Evolutionary conservation across 2,113 vertebrate genomes (phyloP), one percentile per base, ranked within the genome.

Genomic region (Notarius lentiginosus): DNA sequence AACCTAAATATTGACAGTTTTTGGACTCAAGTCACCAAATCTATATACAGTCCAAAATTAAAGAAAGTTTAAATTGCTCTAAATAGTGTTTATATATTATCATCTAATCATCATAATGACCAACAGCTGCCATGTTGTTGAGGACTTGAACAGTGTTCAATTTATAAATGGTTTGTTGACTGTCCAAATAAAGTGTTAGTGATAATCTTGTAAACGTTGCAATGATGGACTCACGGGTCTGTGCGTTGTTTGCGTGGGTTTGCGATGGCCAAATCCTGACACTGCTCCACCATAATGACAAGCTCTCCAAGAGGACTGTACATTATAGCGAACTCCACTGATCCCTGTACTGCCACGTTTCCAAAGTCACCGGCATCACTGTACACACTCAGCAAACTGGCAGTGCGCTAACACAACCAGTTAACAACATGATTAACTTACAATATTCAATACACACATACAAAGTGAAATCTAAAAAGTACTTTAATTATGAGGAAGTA

Each of bases 311-410:
- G 53, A 7, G 87, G 88, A 53, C 90, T 91, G 89, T 91, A 92
- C 77, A 86, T 87, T 73, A 93, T 75, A 4, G 88, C 87, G 24
- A 93, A 93, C 88, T 92, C 90, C 77, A 92, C 89, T 24, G 90
- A 89, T 7, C 92, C 92, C 70, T 89, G 91, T 55, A 92, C 89
- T 12, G 56, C 4, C 63, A 93, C 86, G 30, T 89, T 88, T 47
- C 92, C 91, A 81, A 90, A 92, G 56, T 93, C 92, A 14, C 92
- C 92, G 1, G 92, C 91, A 12, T 93, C 89, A 10, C 92, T 93
- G 92, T 93, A 93, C 18, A 93, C 87, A n/a, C 92, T 93, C 87
- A 91, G 47, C 83, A 91, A 47, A 84, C 92, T 93, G 18, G 88
- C 87, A 15, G 88, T 91, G 41, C 86, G 89, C 92, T 93, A 55